Base-by-base conservation (phyloP, 2,888 invertebrate genomes). In the Theretra japonica region DNA sequence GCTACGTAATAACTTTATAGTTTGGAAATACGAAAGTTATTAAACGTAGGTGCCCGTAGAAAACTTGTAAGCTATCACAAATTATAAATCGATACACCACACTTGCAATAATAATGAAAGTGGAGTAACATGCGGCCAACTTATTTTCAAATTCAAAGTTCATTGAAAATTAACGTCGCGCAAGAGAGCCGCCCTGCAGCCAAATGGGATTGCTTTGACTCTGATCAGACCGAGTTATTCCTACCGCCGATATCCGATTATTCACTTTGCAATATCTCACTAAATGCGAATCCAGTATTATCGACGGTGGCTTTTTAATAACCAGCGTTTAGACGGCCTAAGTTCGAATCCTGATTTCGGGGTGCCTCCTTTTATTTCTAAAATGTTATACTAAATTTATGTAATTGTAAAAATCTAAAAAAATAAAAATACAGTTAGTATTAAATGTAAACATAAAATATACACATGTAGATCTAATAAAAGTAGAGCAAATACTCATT, bases 131-230 rank as follows among this genome's bases (percentile, higher is more conserved):
- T 83, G 83, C 81, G 79, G 80, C 82, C 84, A 87, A 89, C 88
- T 89, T 88, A 90, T 87, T 89, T 87, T 87, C 84, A 85, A 88
- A 89, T 90, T 88, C 87, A 84, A 89, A 89, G 87, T 89, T 88
- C 87, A 86, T 87, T 88, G 86, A 83, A 86, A 87, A 89, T 89
- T 87, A 90, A 90, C 84, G 88, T 88, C 78, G 77, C 82, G 80
- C 81, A 82, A 83, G 82, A 80, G 83, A 85, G 84, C 82, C 80
- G 79, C 84, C 85, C 83, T 82, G 83, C 83, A 87, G 87, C 86
- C 82, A 87, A 90, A 89, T 89, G 87, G 87, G 85, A 88, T 90
- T 89, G 87, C 86, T 86, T 87, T 85, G 86, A 87, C 82, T 83
- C 82, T 83, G 82, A 85, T 86, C 85, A 83, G 81, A 77, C 82